Evolutionary conservation across 92 coral and sea anemone species (phyloP).

Genomic region (Virgularia gustaviana): DNA sequence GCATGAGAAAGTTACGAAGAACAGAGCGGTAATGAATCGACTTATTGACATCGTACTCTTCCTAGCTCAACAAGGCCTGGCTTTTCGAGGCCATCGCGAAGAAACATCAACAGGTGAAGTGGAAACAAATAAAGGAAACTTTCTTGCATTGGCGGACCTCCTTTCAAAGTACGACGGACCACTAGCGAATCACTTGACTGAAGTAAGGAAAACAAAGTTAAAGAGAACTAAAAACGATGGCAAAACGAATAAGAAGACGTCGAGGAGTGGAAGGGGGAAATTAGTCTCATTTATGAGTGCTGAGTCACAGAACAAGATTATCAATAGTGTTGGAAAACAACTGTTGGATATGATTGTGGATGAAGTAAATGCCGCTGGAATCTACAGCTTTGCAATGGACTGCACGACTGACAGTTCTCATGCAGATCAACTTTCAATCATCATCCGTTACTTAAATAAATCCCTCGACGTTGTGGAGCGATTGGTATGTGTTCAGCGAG

Average conservation of each 20-base stretch:
- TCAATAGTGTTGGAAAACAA: background rate
- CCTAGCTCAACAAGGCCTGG: slow-evolving; percentile 53
- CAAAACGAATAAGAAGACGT: background rate
- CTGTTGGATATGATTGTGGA: background rate
- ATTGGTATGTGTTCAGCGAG: slow-evolving; percentile 3
- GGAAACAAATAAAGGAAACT: slow-evolving; percentile 52
- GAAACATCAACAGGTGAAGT: slow-evolving; percentile 22
- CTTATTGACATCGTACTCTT: slow-evolving; percentile 6
- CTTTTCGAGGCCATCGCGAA: slow-evolving; percentile 58
- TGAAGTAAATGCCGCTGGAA: slow-evolving; percentile 10
- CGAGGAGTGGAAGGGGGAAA: background rate
- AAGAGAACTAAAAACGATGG: slow-evolving; percentile 4
- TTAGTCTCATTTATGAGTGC: slow-evolving; percentile 2
- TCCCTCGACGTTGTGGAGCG: slow-evolving; percentile 10
- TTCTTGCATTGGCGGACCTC: slow-evolving; percentile 47
- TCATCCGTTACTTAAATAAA: slow-evolving; percentile 1
- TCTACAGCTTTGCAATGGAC: slow-evolving; percentile 8
- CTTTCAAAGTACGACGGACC: slow-evolving; percentile 52
- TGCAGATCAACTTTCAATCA: background rate
- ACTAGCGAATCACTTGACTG: slow-evolving; percentile 49
- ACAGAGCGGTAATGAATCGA: background rate
- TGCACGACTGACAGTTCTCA: background rate
- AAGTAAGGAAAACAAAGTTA: background rate
- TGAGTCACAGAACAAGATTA: background rate
- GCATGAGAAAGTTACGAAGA: slow-evolving; percentile 7